phyloP scores from a whole-genome alignment of 2,113 vertebrate genomes.

The Ammodytes marinus region DNA sequence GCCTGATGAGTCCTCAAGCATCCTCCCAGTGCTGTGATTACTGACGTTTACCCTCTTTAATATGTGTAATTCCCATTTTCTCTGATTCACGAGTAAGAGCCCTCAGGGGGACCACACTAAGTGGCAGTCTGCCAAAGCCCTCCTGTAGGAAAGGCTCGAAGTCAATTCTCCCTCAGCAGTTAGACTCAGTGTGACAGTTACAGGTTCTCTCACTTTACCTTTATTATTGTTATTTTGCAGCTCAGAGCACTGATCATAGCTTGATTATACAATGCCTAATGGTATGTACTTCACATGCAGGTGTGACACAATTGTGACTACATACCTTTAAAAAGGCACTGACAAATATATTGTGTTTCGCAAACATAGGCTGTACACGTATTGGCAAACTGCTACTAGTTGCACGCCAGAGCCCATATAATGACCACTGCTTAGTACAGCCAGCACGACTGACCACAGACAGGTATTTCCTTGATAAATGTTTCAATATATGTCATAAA shows the following conservation, averaged over 20 bases:
- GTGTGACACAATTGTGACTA: conserved; percentile 58
- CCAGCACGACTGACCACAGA: conserved; percentile 29
- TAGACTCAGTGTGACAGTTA: conserved; percentile 72
- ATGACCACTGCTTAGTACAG: conserved; percentile 46
- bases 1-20: conserved; percentile 80
- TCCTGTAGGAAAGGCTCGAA: conserved; percentile 77
- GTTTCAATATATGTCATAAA: conserved; percentile 42
- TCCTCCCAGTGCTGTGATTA: conserved; percentile 84
- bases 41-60: conserved; percentile 88
- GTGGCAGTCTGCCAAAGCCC: conserved; percentile 86
- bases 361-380: conserved; percentile 22
- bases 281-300: conserved; percentile 58
- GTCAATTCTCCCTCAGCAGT: conserved; percentile 74
- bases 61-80: conserved; percentile 89
- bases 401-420: conserved; percentile 37
- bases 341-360: conserved; percentile 40
- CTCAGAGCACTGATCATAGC: conserved; percentile 62
- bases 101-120: conserved; percentile 79
- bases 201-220: conserved; percentile 73
- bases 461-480: conserved; percentile 44
- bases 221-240: conserved; percentile 80
- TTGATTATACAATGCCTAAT: conserved; percentile 66
- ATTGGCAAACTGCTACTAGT: conserved; percentile 45
- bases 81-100: conserved; percentile 86
- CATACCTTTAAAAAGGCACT: conserved; percentile 41